phyloP scores from a whole-genome alignment of 2,113 vertebrate genomes.

The Dipodomys ordii region DNA sequence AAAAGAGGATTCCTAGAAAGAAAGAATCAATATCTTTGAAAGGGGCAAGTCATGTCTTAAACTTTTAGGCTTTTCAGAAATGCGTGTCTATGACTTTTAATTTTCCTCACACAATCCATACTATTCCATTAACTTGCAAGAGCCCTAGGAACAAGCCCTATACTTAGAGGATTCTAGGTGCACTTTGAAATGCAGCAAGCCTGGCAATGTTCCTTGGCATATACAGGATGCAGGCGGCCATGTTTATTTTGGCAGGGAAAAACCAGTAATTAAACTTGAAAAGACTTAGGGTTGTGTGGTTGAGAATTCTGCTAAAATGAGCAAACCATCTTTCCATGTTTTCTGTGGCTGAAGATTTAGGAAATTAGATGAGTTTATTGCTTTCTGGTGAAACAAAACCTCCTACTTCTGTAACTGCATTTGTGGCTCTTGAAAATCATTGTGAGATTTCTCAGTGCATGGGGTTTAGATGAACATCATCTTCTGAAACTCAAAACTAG shows the following conservation, averaged over 20 bases:
- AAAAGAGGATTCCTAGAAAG: conserved; percentile 45
- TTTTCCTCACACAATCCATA: conserved; percentile 6
- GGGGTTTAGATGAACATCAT: conserved; percentile 13
- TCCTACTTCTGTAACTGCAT: conserved; percentile 43
- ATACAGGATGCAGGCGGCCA: conserved; percentile 50
- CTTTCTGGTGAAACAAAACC: conserved; percentile 61
- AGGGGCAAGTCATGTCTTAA: not conserved
- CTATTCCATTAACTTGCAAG: conserved; percentile 52
- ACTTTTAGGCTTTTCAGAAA: not conserved
- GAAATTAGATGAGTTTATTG: conserved; percentile 61
- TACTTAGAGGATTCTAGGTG: conserved; percentile 55
- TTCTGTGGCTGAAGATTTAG: conserved; percentile 69
- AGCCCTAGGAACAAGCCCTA: not conserved
- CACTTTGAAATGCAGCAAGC: conserved; percentile 49
- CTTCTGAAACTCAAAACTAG: conserved; percentile 46
- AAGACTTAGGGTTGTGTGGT: conserved; percentile 71
- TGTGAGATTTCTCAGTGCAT: conserved; percentile 54
- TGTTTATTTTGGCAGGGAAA: conserved; percentile 74
- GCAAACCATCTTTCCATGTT: conserved; percentile 77
- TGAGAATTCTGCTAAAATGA: conserved; percentile 75
- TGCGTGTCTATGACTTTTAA: not conserved
- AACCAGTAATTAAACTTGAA: conserved; percentile 73
- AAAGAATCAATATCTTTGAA: not conserved
- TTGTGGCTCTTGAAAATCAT: conserved; percentile 34
- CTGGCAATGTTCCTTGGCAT: conserved; percentile 63